Conservation (phyloP, 2,797 vertebrate species). For the Notamacropus eugenii region DNA sequence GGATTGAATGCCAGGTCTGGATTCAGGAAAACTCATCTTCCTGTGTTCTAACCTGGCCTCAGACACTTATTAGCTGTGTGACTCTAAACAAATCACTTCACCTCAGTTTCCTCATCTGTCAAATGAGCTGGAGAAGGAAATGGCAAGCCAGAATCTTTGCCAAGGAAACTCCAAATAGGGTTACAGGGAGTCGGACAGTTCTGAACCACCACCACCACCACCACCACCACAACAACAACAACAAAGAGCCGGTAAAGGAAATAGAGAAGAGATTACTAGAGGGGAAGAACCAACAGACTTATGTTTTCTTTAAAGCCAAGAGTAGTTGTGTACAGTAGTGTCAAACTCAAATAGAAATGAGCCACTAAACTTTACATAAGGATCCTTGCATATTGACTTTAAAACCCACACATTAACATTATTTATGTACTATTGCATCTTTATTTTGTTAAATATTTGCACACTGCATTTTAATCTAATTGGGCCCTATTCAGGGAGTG, state of each 20-base stretch:
- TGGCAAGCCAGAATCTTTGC: neutral
- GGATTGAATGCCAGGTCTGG: no score
- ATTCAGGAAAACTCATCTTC: neutral
- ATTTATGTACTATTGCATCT: neutral
- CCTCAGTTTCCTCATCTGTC: neutral
- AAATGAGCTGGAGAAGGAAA: neutral
- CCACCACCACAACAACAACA: neutral
- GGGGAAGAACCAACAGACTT: no score
- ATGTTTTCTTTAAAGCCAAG: neutral
- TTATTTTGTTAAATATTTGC: neutral
- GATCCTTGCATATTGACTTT: neutral
- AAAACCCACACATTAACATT: neutral
- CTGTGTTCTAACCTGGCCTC: neutral
- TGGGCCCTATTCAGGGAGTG: neutral
- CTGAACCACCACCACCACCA: neutral
- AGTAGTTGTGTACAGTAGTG: neutral
- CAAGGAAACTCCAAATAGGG: neutral
- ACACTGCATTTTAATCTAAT: neutral
- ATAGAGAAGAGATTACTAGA: neutral
- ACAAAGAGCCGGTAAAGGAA: neutral
- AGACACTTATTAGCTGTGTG: neutral
- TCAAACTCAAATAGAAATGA: neutral
- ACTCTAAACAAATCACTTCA: neutral
- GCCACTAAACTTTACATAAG: neutral
- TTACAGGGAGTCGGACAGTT: neutral